These are phyloP conservation scores for Falcunculus frontatus DNA, from an alignment of 2,113 vertebrate genomes.

Conservation along the genomic window DNA sequence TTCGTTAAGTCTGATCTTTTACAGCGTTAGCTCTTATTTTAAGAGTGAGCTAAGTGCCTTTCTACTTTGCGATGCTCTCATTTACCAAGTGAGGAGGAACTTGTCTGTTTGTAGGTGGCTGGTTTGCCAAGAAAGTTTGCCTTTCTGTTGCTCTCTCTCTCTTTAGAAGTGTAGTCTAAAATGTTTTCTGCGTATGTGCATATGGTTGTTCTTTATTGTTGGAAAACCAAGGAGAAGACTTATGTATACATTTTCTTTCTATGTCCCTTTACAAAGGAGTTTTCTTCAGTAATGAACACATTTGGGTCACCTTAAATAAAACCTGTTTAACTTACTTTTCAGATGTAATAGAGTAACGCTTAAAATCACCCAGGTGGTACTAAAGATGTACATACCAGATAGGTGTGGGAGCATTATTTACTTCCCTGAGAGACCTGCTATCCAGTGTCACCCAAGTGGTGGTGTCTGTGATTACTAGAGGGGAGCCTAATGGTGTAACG, in stretches of 20 bases:
- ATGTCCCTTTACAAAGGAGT: not conserved
- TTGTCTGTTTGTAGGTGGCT: not conserved
- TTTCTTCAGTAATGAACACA: not conserved
- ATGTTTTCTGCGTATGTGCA: not conserved
- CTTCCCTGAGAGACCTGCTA: not conserved
- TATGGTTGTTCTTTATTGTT: not conserved
- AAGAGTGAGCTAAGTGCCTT: not conserved
- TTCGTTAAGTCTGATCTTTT: not conserved
- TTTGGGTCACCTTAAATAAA: not conserved
- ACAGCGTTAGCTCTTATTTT: not conserved
- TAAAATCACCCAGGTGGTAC: not conserved
- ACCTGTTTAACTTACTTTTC: not conserved
- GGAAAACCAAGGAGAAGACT: not conserved
- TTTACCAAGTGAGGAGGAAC: not conserved
- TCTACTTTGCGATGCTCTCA: not conserved
- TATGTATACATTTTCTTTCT: fast-evolving
- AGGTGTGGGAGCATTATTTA: not conserved
- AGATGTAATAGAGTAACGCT: not conserved
- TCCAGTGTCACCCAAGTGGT: too few relatives aligned
- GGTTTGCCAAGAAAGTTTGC: not conserved
- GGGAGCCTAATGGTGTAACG: not conserved
- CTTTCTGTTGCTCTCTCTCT: not conserved
- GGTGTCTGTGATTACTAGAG: not conserved
- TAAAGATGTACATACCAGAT: not conserved
- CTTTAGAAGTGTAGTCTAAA: not conserved